Evolutionary conservation across 2,888 invertebrate genomes (phyloP), one percentile per base, ranked within the genome.

Genomic region (Sepiola atlantica): DNA sequence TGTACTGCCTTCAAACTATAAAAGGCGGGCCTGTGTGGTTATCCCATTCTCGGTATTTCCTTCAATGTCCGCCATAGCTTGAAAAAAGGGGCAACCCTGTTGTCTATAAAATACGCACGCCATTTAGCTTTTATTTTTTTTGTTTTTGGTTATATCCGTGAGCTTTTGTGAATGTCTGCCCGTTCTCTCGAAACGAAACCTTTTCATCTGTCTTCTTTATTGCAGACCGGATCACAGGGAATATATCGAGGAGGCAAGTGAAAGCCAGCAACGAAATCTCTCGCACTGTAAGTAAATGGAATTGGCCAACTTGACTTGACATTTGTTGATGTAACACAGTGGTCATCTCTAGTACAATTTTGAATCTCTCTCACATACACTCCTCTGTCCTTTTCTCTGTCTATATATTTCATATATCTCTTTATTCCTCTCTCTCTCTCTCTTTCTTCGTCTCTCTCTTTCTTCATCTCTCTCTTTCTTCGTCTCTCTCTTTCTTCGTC

Each of bases 221-320:
- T 96, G 93, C 96, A 96, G 96, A 94, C 96, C 96, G 10, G 96
- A 96, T n/a, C 96, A 96, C 94, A 95, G 96, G 95, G 96, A 97
- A 32, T 96, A 95, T 94, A 94, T 96, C 28, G 96, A 97, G 32
- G 96, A 96, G 24, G 95, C 95, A 14, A 61, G 95, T 21, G 96
- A 96, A 94, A 96, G 95, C 94, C 95, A 96, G 91, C 96, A 96
- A 94, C 95, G 96, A 93, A 95, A 96, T 20, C 95, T 96, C 90
- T 96, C 96, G 92, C 96, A 96, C 94, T 95, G 96, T 96, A 95
- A 96, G 96, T 96, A 94, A 4, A 92, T n/a, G 16, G 8, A 54
- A 92, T 45, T 77, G 77, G 16, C n/a, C 4, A 16, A n/a, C 77
- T 16, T 32, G 77, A 16, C n/a, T 45, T 18, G 1, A 77, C 16